Conservation (phyloP, 2,113 vertebrate species). For the Callocephalon fimbriatum region DNA sequence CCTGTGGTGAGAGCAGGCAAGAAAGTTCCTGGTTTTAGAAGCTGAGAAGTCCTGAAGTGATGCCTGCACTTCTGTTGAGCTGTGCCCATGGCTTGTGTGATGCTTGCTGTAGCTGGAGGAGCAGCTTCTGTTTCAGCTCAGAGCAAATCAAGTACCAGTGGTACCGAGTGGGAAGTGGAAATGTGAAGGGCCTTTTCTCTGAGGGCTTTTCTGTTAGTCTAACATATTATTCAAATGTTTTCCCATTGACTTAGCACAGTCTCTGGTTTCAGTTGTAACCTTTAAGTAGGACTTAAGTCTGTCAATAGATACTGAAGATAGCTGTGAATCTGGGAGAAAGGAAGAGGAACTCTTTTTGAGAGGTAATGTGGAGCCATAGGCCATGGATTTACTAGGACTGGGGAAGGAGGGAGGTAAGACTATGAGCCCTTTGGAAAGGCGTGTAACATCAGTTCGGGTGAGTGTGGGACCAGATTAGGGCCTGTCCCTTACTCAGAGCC, state of each 20-base stretch:
- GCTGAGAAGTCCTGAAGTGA: rapidly evolving
- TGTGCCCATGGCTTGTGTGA: background rate
- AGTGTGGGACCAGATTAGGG: rapidly evolving
- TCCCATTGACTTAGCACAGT: background rate
- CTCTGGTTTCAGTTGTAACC: background rate
- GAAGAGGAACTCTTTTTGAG: background rate
- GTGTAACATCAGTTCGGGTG: rapidly evolving
- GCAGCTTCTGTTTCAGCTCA: background rate
- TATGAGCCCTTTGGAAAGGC: rapidly evolving
- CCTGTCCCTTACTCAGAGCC: no score
- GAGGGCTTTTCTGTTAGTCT: background rate
- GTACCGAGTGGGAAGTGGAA: background rate
- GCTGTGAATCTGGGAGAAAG: background rate
- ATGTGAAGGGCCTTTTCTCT: background rate
- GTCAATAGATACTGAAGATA: background rate
- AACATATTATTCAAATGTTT: background rate
- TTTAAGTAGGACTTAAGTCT: background rate
- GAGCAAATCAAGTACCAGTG: background rate
- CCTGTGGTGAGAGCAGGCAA: background rate
- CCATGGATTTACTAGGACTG: background rate
- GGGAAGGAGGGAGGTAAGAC: background rate
- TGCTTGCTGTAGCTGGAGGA: background rate
- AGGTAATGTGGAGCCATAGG: background rate
- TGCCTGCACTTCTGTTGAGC: background rate
- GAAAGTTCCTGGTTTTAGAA: background rate